phyloP scores from a whole-genome alignment of 1,140 invertebrate genomes.

The Limonius californicus region DNA sequence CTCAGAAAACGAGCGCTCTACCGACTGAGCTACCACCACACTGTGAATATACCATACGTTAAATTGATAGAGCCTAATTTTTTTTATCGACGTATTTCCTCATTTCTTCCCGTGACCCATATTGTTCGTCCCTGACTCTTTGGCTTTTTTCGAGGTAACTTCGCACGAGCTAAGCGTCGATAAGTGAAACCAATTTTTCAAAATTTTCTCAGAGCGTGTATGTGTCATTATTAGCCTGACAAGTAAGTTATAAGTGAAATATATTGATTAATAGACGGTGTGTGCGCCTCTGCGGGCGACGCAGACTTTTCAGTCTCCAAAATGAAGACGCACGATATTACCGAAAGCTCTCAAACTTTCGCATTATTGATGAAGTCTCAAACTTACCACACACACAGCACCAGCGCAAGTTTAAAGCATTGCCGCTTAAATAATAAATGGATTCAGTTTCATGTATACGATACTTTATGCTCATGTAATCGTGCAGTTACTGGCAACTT shows the following conservation, averaged over 20 bases:
- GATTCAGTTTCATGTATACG: neutral
- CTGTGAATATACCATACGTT: too few species aligned
- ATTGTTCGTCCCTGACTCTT: too few species aligned
- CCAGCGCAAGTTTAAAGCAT: neutral
- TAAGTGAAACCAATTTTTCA: neutral
- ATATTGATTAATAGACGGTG: neutral
- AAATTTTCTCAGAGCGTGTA: neutral
- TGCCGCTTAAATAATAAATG: neutral
- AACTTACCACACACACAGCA: neutral
- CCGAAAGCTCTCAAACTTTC: neutral
- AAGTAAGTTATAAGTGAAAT: neutral
- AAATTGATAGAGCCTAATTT: too few species aligned
- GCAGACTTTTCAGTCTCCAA: neutral
- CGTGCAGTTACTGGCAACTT: too few species aligned
- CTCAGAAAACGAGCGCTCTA: too few species aligned
- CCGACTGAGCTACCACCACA: too few species aligned
- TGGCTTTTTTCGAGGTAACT: too few species aligned
- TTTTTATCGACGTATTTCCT: too few species aligned
- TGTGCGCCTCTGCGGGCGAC: neutral
- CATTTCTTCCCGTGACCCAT: too few species aligned
- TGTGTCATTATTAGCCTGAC: neutral
- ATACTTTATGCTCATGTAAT: too few species aligned
- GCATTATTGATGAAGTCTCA: neutral
- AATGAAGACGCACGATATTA: conserved; percentile 1
- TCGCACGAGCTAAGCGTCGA: neutral